Evolutionary conservation across 1,140 invertebrate genomes (phyloP).

Genomic region (Nasonia longicornis): DNA sequence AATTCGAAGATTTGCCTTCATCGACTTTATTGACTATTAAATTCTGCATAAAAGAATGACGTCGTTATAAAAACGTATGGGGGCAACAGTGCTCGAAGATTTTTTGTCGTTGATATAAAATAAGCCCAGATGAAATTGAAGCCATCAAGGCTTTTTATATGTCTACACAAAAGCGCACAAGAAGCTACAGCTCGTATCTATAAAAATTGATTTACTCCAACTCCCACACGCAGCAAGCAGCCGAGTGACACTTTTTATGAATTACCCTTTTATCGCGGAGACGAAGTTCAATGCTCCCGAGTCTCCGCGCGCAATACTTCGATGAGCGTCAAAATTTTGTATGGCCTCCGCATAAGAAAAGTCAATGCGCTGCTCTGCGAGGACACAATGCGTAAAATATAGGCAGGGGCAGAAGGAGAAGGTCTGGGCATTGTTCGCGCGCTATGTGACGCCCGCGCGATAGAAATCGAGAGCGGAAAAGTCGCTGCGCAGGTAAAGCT

Average conservation of each 20-base stretch:
- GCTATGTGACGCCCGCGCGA: constrained; percentile 29
- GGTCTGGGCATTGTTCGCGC: constrained; percentile 27
- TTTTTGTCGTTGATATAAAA: too few relatives aligned
- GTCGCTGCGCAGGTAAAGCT: constrained; percentile 36
- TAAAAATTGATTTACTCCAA: constrained; percentile 42
- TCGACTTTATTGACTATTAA: too few relatives aligned
- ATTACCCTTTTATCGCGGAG: constrained; percentile 11
- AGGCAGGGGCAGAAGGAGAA: not conserved
- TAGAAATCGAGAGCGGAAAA: constrained; percentile 47
- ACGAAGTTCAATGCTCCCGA: constrained; percentile 13
- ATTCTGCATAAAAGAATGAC: too few relatives aligned
- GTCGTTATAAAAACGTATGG: too few relatives aligned
- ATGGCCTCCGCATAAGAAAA: not conserved
- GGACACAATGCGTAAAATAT: not conserved
- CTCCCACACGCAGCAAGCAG: not conserved
- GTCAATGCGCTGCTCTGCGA: constrained; percentile 14
- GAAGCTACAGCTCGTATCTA: not conserved
- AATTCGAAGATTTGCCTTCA: too few relatives aligned
- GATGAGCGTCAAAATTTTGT: constrained; percentile 37
- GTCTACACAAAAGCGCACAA: not conserved
- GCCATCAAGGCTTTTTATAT: too few relatives aligned
- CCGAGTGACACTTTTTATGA: not conserved
- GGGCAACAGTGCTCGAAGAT: too few relatives aligned
- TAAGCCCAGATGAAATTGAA: too few relatives aligned
- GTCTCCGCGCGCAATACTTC: not conserved